A percentile compares a stretch with the other conserved stretches of the same genome.
phyloP scores from a whole-genome alignment of 2,888 invertebrate species.

The Dicyrtomina minuta region DNA sequence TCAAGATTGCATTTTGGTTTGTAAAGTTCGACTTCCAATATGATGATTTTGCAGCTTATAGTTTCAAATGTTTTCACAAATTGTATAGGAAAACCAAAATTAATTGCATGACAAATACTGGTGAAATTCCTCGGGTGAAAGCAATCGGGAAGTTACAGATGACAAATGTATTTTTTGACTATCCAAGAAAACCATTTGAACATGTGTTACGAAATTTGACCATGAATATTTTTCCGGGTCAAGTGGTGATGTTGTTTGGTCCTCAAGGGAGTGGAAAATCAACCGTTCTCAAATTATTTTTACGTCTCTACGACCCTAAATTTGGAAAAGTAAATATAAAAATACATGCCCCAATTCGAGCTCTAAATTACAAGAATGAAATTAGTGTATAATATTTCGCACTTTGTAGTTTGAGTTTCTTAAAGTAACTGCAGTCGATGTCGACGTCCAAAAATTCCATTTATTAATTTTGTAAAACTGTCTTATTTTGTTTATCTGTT shows the following conservation, averaged over 20 bases:
- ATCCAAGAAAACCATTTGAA: slow-evolving; percentile 33
- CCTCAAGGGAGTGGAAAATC: not conserved
- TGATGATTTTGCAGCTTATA: too few relatives aligned
- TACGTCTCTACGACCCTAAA: slow-evolving; percentile 32
- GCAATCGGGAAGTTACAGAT: slow-evolving; percentile 42
- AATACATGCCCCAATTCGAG: not conserved
- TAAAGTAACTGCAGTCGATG: too few relatives aligned
- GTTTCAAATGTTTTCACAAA: too few relatives aligned
- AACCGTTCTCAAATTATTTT: not conserved
- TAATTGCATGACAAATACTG: slow-evolving; percentile 35
- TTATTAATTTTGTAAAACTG: too few relatives aligned
- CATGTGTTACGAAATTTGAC: slow-evolving; percentile 21
- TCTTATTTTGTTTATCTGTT: too few relatives aligned
- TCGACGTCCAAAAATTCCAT: too few relatives aligned
- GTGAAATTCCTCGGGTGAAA: slow-evolving; percentile 27
- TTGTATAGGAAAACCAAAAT: slow-evolving; percentile 38
- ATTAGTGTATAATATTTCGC: too few relatives aligned
- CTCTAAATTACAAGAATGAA: too few relatives aligned
- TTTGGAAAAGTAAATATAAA: slow-evolving; percentile 15
- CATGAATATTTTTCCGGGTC: slow-evolving; percentile 41
- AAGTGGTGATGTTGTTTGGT: slow-evolving; percentile 32
- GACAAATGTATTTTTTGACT: slow-evolving; percentile 36
- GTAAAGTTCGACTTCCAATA: too few relatives aligned
- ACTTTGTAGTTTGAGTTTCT: too few relatives aligned
- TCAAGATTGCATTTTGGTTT: too few relatives aligned